These are phyloP conservation scores for Narcine bancroftii DNA, from an alignment of 2,113 vertebrate genomes.

Conservation along the genomic window DNA sequence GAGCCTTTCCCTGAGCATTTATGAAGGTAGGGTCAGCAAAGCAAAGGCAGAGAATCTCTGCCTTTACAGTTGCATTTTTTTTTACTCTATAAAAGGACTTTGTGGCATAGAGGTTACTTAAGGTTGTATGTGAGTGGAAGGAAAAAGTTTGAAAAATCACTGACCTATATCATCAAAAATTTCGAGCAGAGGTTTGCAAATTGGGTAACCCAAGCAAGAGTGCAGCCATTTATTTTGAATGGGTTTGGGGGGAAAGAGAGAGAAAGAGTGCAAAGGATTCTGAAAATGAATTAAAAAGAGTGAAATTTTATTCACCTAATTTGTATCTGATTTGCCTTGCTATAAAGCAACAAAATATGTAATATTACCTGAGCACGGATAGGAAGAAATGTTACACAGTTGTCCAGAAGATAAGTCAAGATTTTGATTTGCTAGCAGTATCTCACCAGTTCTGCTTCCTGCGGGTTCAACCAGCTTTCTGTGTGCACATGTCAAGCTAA, in stretches of 20 bases:
- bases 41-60: too few species aligned
- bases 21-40: too few species aligned
- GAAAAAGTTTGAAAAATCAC: too few species aligned
- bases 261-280: background rate
- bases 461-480: background rate
- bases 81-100: too few species aligned
- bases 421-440: background rate
- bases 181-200: background rate
- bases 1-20: too few species aligned
- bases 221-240: background rate
- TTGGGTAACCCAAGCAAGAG: background rate
- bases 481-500: background rate
- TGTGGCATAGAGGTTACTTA: too few species aligned
- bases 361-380: constrained; percentile 8
- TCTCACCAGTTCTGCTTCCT: background rate
- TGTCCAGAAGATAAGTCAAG: background rate
- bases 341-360: background rate
- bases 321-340: too few species aligned
- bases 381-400: background rate
- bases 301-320: too few species aligned
- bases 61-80: too few species aligned
- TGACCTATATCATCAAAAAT: background rate
- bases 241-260: background rate
- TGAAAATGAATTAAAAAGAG: background rate
- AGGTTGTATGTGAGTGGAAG: too few species aligned